phyloP scores from a whole-genome alignment of 2,888 invertebrate genomes.

The Archips crataeganus region DNA sequence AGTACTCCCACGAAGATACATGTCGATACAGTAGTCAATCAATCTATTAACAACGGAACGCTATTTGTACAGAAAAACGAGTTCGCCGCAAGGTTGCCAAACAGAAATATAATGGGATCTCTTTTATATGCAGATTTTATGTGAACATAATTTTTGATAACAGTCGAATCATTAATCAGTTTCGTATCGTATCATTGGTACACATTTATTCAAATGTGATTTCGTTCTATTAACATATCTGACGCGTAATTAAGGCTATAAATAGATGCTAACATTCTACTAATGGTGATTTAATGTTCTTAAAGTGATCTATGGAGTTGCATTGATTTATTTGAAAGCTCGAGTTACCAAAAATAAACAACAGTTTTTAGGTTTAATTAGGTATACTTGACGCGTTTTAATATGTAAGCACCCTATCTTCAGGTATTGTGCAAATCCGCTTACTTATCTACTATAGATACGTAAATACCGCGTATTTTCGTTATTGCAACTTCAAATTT shows the following conservation, averaged over 20 bases:
- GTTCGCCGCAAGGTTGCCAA: not conserved
- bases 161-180: not conserved
- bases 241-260: slow-evolving; percentile 4
- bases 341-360: too few relatives aligned
- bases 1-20: slow-evolving; percentile 32
- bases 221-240: slow-evolving; percentile 9
- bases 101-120: not conserved
- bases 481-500: too few relatives aligned
- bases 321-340: slow-evolving; percentile 1
- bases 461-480: too few relatives aligned
- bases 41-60: slow-evolving; percentile 13
- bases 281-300: not conserved
- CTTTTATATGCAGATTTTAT: slow-evolving; percentile 9
- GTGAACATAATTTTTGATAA: slow-evolving; percentile 2
- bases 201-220: slow-evolving; percentile 10
- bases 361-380: too few relatives aligned
- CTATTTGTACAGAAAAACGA: slow-evolving; percentile 3
- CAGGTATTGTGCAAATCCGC: too few relatives aligned
- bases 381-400: too few relatives aligned
- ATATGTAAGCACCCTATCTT: too few relatives aligned
- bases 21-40: slow-evolving; percentile 22
- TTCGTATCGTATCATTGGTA: not conserved
- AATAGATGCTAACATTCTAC: not conserved
- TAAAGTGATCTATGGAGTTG: not conserved
- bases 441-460: too few relatives aligned